Evolutionary conservation across 2,113 vertebrate genomes (phyloP).

Genomic region (Pedionomus torquatus): DNA sequence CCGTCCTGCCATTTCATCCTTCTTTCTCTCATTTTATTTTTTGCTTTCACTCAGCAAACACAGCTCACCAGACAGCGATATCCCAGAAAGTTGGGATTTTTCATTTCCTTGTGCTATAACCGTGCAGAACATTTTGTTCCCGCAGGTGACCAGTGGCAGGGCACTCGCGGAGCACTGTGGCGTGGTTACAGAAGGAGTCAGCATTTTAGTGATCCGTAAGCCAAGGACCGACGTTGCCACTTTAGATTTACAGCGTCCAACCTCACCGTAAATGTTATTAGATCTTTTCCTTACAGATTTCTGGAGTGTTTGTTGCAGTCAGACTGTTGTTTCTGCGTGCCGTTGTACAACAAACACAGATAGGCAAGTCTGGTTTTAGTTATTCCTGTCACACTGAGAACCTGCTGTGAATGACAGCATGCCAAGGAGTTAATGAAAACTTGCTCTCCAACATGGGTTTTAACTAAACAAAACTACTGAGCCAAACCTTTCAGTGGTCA

Average conservation of each 20-base stretch:
- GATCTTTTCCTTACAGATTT: background rate
- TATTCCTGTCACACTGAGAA: constrained; percentile 26
- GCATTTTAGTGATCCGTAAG: background rate
- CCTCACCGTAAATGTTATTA: background rate
- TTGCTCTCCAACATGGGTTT: background rate
- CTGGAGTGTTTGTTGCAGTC: background rate
- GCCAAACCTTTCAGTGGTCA: background rate
- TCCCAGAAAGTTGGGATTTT: background rate
- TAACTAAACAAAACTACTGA: constrained; percentile 27
- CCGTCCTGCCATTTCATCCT: background rate
- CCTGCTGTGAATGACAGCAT: background rate
- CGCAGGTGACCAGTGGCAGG: background rate
- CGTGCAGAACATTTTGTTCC: background rate
- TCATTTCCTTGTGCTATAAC: background rate
- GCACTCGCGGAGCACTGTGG: background rate
- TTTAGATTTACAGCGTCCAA: background rate
- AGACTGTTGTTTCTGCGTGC: background rate
- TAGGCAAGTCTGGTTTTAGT: constrained; percentile 17
- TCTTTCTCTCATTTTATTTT: background rate
- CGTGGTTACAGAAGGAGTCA: background rate
- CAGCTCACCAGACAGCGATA: background rate
- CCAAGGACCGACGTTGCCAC: background rate
- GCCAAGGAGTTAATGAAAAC: constrained; percentile 16
- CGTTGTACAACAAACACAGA: background rate
- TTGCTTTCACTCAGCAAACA: background rate